A percentile compares a stretch with the other conserved stretches of the same genome.
phyloP scores from a whole-genome alignment of 2,113 vertebrate genomes.

The Strix aluco region DNA sequence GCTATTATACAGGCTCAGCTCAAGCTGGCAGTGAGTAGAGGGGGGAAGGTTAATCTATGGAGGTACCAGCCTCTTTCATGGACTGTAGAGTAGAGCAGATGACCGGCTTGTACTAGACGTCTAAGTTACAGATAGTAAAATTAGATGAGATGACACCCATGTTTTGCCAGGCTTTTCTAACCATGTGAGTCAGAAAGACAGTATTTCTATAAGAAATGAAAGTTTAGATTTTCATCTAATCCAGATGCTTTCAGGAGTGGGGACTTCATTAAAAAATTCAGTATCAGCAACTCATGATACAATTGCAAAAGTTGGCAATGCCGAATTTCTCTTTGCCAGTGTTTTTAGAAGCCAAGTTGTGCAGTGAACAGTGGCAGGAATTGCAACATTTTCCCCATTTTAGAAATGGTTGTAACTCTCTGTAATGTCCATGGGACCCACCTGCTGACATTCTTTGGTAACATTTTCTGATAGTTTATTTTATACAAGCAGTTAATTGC shows the following conservation, averaged over 20 bases:
- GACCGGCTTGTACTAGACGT: not conserved
- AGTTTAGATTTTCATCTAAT: slow-evolving; percentile 1
- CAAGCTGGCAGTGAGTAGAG: not conserved
- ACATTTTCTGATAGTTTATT: not conserved
- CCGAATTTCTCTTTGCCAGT: not conserved
- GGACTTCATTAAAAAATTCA: not conserved
- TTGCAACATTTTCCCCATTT: not conserved
- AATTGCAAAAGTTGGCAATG: not conserved
- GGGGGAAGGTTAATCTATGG: not conserved
- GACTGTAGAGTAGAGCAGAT: not conserved
- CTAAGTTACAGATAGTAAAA: not conserved
- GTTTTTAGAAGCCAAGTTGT: not conserved
- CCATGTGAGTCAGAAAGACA: not conserved
- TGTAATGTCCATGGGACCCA: not conserved
- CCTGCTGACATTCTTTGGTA: not conserved
- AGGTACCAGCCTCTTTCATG: not conserved
- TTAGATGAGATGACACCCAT: not conserved
- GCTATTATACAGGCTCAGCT: not conserved
- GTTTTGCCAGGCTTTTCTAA: not conserved
- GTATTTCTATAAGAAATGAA: not conserved
- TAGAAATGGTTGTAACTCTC: not conserved
- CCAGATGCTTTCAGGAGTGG: not conserved
- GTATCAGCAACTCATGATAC: not conserved
- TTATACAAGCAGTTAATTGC: not conserved
- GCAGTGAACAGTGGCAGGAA: not conserved